phyloP scores from a whole-genome alignment of 2,797 vertebrate species.

The Oreonectes daqikongensis region DNA sequence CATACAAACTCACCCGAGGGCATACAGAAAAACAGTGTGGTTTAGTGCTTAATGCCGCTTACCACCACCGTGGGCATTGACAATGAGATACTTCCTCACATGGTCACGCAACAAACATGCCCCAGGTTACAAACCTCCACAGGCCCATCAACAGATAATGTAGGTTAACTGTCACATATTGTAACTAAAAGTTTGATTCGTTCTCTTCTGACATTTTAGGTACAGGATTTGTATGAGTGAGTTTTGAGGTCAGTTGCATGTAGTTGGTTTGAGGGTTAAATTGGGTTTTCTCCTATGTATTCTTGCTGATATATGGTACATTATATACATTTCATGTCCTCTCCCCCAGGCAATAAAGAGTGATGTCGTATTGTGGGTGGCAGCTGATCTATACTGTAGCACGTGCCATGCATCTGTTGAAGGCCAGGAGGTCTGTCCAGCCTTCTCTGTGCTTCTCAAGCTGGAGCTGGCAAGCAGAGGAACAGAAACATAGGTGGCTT shows the following conservation, averaged over 20 bases:
- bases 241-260: conserved; percentile 10
- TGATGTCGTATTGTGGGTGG: conserved; percentile 15
- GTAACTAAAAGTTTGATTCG: conserved; percentile 36
- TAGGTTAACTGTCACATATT: conserved; percentile 47
- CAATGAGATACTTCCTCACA: conserved; percentile 32
- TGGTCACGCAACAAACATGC: conserved; percentile 32
- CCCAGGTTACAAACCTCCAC: conserved; percentile 32
- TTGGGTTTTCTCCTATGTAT: background rate
- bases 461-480: conserved; percentile 32
- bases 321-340: background rate
- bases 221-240: conserved; percentile 25
- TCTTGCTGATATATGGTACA: background rate
- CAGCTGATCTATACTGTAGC: background rate
- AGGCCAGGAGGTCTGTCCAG: conserved; percentile 27
- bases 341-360: background rate
- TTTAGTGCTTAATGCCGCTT: conserved; percentile 34
- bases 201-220: conserved; percentile 27
- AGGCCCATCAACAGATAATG: conserved; percentile 25
- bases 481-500: conserved; percentile 8
- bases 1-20: conserved; percentile 37
- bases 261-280: conserved; percentile 15
- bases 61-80: conserved; percentile 18
- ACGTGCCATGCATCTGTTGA: conserved; percentile 32
- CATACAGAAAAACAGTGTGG: conserved; percentile 37
- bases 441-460: conserved; percentile 19